Evolutionary conservation across 2,797 vertebrate genomes (phyloP), one percentile per base, ranked within the genome.

Genomic region (Dendrocincla fuliginosa): DNA sequence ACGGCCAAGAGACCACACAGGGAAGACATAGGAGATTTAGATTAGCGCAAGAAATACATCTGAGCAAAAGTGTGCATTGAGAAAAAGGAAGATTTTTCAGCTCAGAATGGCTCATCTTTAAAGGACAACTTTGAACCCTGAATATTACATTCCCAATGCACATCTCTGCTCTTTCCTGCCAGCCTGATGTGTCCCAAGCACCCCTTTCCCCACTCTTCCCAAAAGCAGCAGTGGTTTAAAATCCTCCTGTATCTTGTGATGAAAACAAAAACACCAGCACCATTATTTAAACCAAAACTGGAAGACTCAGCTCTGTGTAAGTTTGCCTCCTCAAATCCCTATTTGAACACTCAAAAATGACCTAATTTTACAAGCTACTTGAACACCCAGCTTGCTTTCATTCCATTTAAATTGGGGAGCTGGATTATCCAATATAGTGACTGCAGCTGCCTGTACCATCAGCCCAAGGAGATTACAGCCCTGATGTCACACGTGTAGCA

Each of bases 301-400:
- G 68, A 93, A 60, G 30, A 10, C 7, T 63, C 33, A 24, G 4
- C 9, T 23, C 11, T 25, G 8, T 28, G 2, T 47, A 81, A 53
- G 7, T 68, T 22, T 65, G 70, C 30, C 47, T 90, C 74, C 78
- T 75, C 50, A 81, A 83, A 81, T 47, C 59, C 69, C 23, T 76
- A 6, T 42, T 5, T 74, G 37, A 91, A 69, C 77, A 84, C 76
- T 86, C 60, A 8, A 60, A 92, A 92, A 57, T 33, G 10, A 57
- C 61, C 64, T 79, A 33, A 83, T 95, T 94, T 92, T 56, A 94
- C 55, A 89, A 75, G 52, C 60, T 70, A 37, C 49, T 41, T 79
- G 44, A 88, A 90, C 24, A 87, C 10, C 30, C 55, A 73, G 9
- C 73, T 75, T 64, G 28, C 35, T 86, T 77, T 79, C 50, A 70